Base-by-base conservation (phyloP, 2,888 invertebrate species). In the Ptilodon capucinus region DNA sequence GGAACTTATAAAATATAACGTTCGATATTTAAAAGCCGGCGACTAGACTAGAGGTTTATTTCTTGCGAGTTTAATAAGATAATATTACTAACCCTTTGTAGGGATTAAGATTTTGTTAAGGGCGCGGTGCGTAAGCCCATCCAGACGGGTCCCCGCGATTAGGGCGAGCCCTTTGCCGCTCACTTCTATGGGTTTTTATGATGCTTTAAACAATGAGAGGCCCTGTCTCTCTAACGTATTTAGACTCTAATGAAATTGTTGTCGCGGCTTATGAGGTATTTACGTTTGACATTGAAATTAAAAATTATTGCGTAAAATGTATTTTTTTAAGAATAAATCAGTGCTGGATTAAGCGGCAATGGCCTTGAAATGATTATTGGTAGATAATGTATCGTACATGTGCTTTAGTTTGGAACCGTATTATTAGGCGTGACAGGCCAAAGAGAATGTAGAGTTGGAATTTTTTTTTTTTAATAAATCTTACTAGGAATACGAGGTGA, bases 81-180 rank as follows among this genome's bases (percentile, higher is more conserved):
- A 87, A 89, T 90, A 84, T 86, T 85, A 81, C 77, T 90, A 90
- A 90, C 90, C 90, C 90, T 91, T 90, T 90, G 89, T 83, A 76
- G 82, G 86, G 89, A 91, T 90, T 90, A 89, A 90, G 90, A 90
- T 90, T 90, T 88, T 87, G 90, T 90, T 90, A 87, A 89, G 89
- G 89, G 88, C 79, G 79, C 69, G 71, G 74, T 69, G 81, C 77
- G 75, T 85, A 76, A 85, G 77, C 80, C 76, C 71, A 71, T 76
- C 74, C 86, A 86, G 86, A 84, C 86, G 84, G 78, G 81, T 75
- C 68, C 73, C 76, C 71, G 60, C 64, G 79, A 78, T 78, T 79
- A 79, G 71, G 72, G 74, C 74, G 57, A 59, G 71, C 71, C 76
- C 81, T 77, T 79, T 71, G 66, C 64, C 64, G 67, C 66, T 80